Base-by-base conservation (phyloP, 2,888 invertebrate genomes). In the Phytoseiulus persimilis region DNA sequence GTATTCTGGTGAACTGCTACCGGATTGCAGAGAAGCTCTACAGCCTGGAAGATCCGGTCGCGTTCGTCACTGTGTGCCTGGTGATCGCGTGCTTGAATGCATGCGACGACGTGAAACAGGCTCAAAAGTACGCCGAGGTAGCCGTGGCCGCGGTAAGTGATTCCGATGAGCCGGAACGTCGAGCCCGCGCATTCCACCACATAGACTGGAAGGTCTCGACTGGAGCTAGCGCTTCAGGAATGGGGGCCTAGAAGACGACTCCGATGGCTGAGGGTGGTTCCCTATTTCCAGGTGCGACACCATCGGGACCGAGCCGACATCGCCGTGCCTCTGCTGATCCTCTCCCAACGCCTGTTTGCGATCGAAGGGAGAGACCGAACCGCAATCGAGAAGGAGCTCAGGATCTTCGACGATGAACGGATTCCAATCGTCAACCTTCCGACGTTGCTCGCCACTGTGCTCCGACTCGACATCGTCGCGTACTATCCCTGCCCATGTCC, bases 271-370 rank as follows among this genome's bases (percentile, higher is more conserved):
- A 65, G 23, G 65, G 2, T 14, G 65, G 18, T 28, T 65, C 18
- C 28, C 18, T 23, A 91, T 31, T 91, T 91, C 90, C 91, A 92
- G 31, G 90, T 91, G n/a, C 28, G 89, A 18, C 83, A 83, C 9
- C 90, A 91, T 90, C 91, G 92, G n/a, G 91, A 91, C 18, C 87
- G 87, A n/a, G 91, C 91, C 89, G 90, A 91, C 65, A 91, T 92
- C 87, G 91, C 92, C n/a, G 91, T 92, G 39, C 92, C 93, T 11
- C 91, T 93, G 90, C 89, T 93, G 83, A 91, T 92, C 89, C 90
- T 92, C 18, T 91, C 92, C n/a, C 91, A 92, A 18, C 91, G 92
- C 83, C 91, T 93, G 31, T 92, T 92, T 89, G 93, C 93, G 93
- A 91, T 92, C 45, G 91, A 92, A 28, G 93, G 92, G 0, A 92